Evolutionary conservation across 2,888 invertebrate species (phyloP).

Genomic region (Escarpia spicata): DNA sequence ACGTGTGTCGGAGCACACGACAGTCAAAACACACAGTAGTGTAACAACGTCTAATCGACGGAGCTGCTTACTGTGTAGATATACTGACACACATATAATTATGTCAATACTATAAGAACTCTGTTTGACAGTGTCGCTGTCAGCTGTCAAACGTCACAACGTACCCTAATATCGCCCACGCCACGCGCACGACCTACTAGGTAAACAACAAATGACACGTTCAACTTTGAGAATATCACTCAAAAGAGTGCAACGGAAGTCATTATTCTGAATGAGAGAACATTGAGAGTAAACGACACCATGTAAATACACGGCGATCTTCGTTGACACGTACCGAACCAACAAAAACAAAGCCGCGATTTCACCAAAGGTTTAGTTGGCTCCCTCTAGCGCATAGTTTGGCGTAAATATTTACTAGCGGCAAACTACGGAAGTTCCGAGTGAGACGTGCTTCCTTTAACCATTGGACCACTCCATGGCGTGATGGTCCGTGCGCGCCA

Average conservation of each 20-base stretch:
- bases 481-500: not conserved
- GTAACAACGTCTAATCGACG: too few relatives aligned
- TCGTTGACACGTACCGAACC: not conserved
- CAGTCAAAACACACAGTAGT: too few relatives aligned
- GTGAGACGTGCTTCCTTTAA: slow-evolving; percentile 3
- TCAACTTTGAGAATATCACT: not conserved
- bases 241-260: not conserved
- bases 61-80: too few relatives aligned
- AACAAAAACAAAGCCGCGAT: not conserved
- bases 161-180: not conserved
- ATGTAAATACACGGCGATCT: not conserved
- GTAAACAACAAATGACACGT: not conserved
- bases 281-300: not conserved
- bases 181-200: not conserved
- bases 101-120: too few relatives aligned
- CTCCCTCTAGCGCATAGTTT: not conserved
- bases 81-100: too few relatives aligned
- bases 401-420: not conserved
- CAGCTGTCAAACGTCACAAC: not conserved
- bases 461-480: slow-evolving; percentile 16
- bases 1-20: too few relatives aligned
- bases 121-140: not conserved
- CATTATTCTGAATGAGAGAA: not conserved
- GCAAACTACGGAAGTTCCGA: not conserved
- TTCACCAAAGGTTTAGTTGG: not conserved